phyloP scores from a whole-genome alignment of 2,888 invertebrate genomes.

The Euproctis similis region DNA sequence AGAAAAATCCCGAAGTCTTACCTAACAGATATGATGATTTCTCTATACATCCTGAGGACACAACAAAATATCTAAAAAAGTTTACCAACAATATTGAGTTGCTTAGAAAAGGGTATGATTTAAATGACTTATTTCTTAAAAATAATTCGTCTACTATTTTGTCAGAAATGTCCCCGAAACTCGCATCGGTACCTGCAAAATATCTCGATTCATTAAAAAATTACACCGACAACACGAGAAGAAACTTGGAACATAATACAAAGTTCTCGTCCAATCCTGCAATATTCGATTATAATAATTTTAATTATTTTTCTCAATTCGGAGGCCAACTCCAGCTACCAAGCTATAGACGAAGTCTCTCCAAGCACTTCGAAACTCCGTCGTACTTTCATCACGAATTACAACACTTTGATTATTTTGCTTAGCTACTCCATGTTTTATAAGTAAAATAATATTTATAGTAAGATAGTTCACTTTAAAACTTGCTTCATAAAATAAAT shows the following conservation, averaged over 20 bases:
- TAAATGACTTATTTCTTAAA: neutral
- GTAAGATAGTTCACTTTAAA: neutral
- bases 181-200: neutral
- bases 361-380: conserved; percentile 16
- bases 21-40: neutral
- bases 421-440: conserved; percentile 12
- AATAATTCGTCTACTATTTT: neutral
- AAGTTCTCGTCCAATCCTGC: conserved; percentile 11
- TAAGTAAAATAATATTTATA: neutral
- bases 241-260: conserved; percentile 1
- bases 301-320: conserved; percentile 18
- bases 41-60: neutral
- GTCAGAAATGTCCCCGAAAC: neutral
- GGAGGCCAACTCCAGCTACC: conserved; percentile 21
- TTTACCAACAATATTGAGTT: neutral
- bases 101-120: neutral
- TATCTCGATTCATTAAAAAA: neutral
- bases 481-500: neutral
- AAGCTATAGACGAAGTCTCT: conserved; percentile 11
- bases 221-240: neutral
- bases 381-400: conserved; percentile 46
- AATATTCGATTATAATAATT: conserved; percentile 19
- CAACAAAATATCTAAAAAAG: neutral
- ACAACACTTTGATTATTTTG: conserved; percentile 41
- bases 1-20: too few species aligned